Base-by-base conservation (phyloP, 2,797 vertebrate species). In the Megalops cyprinoides region DNA sequence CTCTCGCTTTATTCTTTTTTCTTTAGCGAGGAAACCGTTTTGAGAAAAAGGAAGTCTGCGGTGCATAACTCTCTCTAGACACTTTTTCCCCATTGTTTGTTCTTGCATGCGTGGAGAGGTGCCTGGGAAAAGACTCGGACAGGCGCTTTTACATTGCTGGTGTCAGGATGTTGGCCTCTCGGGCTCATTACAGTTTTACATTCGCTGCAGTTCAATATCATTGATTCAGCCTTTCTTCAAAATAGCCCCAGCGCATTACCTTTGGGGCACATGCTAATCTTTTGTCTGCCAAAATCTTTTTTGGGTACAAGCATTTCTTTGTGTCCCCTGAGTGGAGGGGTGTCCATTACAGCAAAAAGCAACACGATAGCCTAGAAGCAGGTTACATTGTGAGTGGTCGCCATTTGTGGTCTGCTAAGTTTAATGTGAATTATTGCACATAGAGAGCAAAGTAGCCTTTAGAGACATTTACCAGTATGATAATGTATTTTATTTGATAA, bases 41-140 rank as follows among this genome's bases (percentile, higher is more conserved):
- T 82, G 69, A 83, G 84, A 82, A 86, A 83, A 82, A 76, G 82
- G 80, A 82, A 83, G 82, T 82, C 83, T 83, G 53, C 48, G 31
- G 78, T 65, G 75, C 74, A 58, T 74, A 76, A 77, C 28, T 46
- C 12, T 67, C 78, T 75, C 58, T 62, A 77, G 65, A 44, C 62
- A 46, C 58, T 51, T 14, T 12, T 46, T 10, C 58, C n/a, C 44
- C n/a, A 53, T 65, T 79, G 73, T 65, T 79, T 55, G 37, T 39
- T 42, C 31, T 53, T 23, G n/a, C 51, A 74, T 74, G 20, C n/a
- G 34, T 23, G 34, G 48, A 58, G n/a, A 58, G 42, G 34, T 56
- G 12, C 39, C 55, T 44, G 23, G 53, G 58, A 79, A 28, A 51
- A 56, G 78, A 56, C 39, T 31, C 25, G 15, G 15, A 20, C 15